Evolutionary conservation across 2,797 vertebrate species (phyloP).

Genomic region (Calcarius lapponicus): DNA sequence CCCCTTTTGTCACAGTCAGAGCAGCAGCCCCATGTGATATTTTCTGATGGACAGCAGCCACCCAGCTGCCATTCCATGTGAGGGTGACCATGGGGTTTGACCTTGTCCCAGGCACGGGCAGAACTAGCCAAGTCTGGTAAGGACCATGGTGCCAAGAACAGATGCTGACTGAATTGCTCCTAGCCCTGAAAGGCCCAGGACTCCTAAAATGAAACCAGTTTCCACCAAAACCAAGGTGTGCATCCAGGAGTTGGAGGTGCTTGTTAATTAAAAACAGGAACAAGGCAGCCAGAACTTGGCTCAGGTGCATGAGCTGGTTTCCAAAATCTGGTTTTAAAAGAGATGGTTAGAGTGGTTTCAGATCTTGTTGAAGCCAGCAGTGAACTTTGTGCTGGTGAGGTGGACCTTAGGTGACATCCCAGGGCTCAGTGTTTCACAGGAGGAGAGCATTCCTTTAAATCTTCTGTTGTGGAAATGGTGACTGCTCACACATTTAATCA

Average conservation of each 20-base stretch:
- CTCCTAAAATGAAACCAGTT: not conserved
- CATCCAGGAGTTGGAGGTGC: not conserved
- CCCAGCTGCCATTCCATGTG: accelerated
- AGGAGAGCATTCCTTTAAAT: not conserved
- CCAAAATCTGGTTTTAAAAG: not conserved
- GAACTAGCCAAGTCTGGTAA: not conserved
- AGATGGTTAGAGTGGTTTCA: not conserved
- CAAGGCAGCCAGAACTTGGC: not conserved
- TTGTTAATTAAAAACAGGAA: not conserved
- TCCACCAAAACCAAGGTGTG: not conserved
- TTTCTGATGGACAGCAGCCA: not conserved
- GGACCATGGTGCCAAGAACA: not conserved
- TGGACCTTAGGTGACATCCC: not conserved
- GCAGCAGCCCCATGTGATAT: not conserved
- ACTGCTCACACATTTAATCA: not conserved
- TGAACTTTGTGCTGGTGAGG: not conserved
- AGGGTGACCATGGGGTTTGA: not conserved
- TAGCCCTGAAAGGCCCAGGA: not conserved
- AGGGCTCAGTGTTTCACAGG: not conserved
- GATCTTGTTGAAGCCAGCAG: not conserved
- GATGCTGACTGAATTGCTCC: not conserved
- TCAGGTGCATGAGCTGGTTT: not conserved
- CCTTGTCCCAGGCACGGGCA: not conserved
- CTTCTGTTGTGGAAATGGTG: not conserved
- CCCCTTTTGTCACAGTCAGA: not conserved